Evolutionary conservation across 2,113 vertebrate species (phyloP), one percentile per base, ranked within the genome.

Genomic region (Formicarius rufipectus): DNA sequence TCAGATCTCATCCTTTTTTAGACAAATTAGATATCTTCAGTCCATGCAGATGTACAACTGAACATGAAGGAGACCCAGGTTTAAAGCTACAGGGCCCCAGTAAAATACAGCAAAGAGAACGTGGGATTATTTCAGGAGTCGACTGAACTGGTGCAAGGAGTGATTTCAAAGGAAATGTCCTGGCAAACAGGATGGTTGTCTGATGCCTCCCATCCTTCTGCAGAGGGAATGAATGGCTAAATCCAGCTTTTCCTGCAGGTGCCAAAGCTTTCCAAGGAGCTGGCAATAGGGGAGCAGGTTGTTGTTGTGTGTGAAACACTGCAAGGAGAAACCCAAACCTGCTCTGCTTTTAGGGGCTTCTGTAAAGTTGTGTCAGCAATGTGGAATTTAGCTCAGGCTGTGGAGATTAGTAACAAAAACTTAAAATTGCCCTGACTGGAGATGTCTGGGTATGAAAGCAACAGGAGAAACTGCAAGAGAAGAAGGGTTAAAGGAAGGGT

Each of bases 401-500:
- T 14, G 59, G 59, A 80, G 55, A 35, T 84, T 11, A 30, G 40
- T 68, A 76, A 79, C 11, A 44, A 87, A 82, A 88, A 50, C 76
- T 80, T 85, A 5, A 37, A 80, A 31, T 7, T 52, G 49, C 47
- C 79, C 80, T n/a, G 59, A 10, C 14, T 55, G 47, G 35, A 31
- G 64, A 68, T 35, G 52, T 64, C 68, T 25, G 30, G 19, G 23
- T 68, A 78, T 56, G 66, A 90, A 85, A 94, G 30, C 87, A 94
- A 77, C 90, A 44, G 84, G 78, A 91, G 74, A 20, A 67, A 37
- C 60, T 64, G 66, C 0, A 5, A 81, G 84, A 58, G 76, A 60
- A 85, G 86, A 89, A 87, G 92, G 81, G 78, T 93, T 82, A 79
- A 91, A 91, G 71, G 78, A 94, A 82, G 84, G 92, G 90, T 40